Percentiles rank a stretch among this genome's conserved stretches.
Evolutionary conservation across 2,888 invertebrate genomes (phyloP).

Genomic region (Agonopterix arenella): DNA sequence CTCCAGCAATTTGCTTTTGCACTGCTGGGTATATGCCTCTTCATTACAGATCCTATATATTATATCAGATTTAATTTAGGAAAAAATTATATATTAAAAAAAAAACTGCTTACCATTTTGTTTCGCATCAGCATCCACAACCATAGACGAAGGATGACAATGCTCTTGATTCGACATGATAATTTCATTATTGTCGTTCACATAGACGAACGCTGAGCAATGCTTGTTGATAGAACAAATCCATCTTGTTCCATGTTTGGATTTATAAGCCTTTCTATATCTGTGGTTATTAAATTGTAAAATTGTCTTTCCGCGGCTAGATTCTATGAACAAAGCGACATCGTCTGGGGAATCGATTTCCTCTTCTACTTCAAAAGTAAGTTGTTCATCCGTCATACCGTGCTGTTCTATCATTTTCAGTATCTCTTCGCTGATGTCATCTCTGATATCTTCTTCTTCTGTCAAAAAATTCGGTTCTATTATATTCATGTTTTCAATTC

Average conservation of each 20-base stretch:
- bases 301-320: constrained; percentile 40
- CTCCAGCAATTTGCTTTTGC: no score
- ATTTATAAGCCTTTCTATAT: constrained; percentile 44
- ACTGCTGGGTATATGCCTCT: no score
- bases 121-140: constrained; percentile 20
- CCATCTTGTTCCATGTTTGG: constrained; percentile 48
- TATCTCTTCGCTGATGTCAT: constrained; percentile 7
- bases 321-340: constrained; percentile 39
- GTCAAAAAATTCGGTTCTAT: not conserved
- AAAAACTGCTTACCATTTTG: constrained; percentile 26
- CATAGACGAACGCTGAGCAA: constrained; percentile 44
- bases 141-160: constrained; percentile 25
- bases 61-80: not conserved
- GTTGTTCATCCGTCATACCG: constrained; percentile 6
- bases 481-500: no score
- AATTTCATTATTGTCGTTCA: constrained; percentile 50
- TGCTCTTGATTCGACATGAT: constrained; percentile 39
- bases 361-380: constrained; percentile 11
- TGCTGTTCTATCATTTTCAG: constrained; percentile 7
- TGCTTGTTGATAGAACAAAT: constrained; percentile 41
- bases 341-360: constrained; percentile 18
- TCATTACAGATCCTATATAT: no score
- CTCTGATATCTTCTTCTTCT: not conserved
- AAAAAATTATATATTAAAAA: not conserved
- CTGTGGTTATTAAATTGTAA: constrained; percentile 46